Conservation (phyloP, 1,140 invertebrate species). For the Drosophila bocki region DNA sequence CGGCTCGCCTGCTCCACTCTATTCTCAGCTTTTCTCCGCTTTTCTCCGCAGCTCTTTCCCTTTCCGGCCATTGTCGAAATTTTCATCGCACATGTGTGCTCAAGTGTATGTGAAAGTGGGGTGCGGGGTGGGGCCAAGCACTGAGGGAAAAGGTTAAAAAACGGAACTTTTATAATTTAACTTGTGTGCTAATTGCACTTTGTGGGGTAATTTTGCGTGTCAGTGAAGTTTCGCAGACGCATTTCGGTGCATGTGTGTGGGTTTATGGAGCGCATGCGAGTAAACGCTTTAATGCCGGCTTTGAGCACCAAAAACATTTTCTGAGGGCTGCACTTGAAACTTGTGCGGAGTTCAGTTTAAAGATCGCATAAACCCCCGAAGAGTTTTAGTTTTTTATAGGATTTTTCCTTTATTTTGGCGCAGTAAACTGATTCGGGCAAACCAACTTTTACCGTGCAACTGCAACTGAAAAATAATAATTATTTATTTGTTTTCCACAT, state of each 20-base stretch:
- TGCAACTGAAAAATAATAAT: slow-evolving; percentile 31
- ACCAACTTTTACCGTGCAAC: background rate
- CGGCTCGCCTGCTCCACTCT: slow-evolving; percentile 18
- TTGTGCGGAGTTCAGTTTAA: slow-evolving; percentile 43
- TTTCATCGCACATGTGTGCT: slow-evolving; percentile 11
- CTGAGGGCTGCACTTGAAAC: slow-evolving; percentile 45
- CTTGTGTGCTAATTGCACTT: slow-evolving; percentile 78
- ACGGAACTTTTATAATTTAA: slow-evolving; percentile 77
- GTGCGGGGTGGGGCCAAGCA: background rate
- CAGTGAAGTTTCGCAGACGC: slow-evolving; percentile 66
- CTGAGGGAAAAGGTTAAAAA: slow-evolving; percentile 55
- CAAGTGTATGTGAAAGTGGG: background rate
- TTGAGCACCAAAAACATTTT: slow-evolving; percentile 37
- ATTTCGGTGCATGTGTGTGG: slow-evolving; percentile 31
- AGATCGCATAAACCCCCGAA: slow-evolving; percentile 24
- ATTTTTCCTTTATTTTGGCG: background rate
- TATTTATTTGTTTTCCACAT: slow-evolving; percentile 33
- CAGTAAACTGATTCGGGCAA: background rate
- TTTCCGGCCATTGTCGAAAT: slow-evolving; percentile 26
- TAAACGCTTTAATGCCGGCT: slow-evolving; percentile 48
- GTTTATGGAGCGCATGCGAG: slow-evolving; percentile 23
- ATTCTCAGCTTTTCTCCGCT: background rate
- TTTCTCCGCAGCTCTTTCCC: background rate
- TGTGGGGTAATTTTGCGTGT: slow-evolving; percentile 76
- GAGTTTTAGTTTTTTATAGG: background rate